These are phyloP conservation scores for Cyrtorhinus lividipennis DNA, from an alignment of 1,140 invertebrate genomes.

Conservation along the genomic window DNA sequence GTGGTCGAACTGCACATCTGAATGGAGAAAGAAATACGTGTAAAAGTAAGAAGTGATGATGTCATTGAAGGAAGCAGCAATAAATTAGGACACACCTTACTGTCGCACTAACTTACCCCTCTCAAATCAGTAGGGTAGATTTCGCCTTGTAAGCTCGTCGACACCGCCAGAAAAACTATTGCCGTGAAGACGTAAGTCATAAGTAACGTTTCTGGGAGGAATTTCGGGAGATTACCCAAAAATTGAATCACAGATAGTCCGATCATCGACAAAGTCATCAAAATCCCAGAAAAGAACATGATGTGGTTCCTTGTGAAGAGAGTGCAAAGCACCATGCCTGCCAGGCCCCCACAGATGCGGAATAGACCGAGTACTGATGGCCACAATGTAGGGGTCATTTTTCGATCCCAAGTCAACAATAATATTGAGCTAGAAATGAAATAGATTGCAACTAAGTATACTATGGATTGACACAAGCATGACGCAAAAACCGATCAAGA, in stretches of 20 bases:
- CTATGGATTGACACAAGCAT: neutral
- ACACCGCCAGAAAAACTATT: neutral
- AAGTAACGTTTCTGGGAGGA: neutral
- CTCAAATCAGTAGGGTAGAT: neutral
- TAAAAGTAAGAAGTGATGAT: neutral
- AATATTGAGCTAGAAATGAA: neutral
- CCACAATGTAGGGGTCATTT: neutral
- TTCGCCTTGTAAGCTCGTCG: neutral
- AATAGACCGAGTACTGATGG: neutral
- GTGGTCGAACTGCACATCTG: neutral
- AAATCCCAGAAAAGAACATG: neutral
- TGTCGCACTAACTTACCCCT: neutral
- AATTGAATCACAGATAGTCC: neutral
- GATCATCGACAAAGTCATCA: neutral
- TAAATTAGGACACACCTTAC: neutral
- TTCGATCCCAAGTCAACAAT: neutral
- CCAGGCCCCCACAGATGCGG: neutral
- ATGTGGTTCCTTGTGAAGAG: neutral
- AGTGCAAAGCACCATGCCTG: neutral
- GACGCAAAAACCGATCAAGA: neutral
- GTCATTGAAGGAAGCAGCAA: neutral
- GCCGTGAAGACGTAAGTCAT: neutral
- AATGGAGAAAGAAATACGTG: neutral
- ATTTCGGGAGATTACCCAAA: neutral
- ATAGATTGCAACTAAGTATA: too few relatives aligned